A percentile compares a stretch with the other conserved stretches of the same genome.
phyloP scores from a whole-genome alignment of 2,113 vertebrate species.

The Forbesichthys papilliferus region DNA sequence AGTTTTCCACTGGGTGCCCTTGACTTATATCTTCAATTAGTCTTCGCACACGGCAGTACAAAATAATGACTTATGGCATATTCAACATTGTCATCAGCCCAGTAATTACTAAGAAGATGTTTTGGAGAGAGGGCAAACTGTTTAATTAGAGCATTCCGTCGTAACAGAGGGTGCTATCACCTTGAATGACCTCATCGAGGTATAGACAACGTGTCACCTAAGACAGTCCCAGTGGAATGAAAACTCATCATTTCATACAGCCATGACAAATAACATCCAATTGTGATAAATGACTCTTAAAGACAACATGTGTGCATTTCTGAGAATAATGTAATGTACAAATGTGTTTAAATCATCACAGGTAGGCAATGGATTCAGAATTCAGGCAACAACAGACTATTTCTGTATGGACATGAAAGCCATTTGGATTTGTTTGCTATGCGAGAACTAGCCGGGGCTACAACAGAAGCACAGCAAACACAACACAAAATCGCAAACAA shows the following conservation, averaged over 20 bases:
- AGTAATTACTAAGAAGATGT: conserved; percentile 28
- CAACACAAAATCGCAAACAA: conserved; percentile 13
- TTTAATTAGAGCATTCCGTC: conserved; percentile 34
- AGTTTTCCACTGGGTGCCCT: conserved; percentile 46
- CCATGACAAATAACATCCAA: background rate
- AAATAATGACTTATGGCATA: conserved; percentile 46
- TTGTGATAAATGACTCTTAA: conserved; percentile 1
- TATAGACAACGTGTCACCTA: conserved; percentile 14
- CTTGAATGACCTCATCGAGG: conserved; percentile 36
- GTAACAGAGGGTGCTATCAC: conserved; percentile 16
- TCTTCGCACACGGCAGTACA: conserved; percentile 43
- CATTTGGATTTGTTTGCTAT: too few species aligned
- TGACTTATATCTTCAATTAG: conserved; percentile 66
- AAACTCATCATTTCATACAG: conserved; percentile 2
- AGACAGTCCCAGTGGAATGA: conserved; percentile 6
- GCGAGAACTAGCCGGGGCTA: background rate
- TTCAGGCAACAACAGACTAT: too few species aligned
- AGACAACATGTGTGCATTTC: background rate
- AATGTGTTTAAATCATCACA: conserved; percentile 6
- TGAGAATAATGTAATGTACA: conserved; percentile 5
- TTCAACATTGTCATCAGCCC: conserved; percentile 33
- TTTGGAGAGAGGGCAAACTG: conserved; percentile 23
- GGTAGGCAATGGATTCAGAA: background rate
- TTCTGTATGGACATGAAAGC: too few species aligned
- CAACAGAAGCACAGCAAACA: background rate